A percentile compares a stretch with the other conserved stretches of the same genome.
These are phyloP conservation scores for Neolamprologus devosi DNA, from an alignment of 2,113 vertebrate species.

Conservation along the genomic window DNA sequence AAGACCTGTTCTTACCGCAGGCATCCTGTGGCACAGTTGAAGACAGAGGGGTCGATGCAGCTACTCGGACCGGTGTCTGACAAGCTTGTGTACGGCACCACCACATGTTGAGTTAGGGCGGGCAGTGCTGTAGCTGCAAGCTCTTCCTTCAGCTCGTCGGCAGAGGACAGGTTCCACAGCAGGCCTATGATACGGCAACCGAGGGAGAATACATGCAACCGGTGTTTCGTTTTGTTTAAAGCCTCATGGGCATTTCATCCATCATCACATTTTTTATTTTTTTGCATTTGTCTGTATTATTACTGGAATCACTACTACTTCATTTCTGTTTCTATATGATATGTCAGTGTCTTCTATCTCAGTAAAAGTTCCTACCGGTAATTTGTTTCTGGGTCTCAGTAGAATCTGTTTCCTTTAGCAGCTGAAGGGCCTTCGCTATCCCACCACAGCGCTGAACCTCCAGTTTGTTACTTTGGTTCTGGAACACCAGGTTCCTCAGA, in stretches of 20 bases:
- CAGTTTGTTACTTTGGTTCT: constrained; percentile 76
- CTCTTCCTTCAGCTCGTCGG: constrained; percentile 77
- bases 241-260: neutral
- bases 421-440: constrained; percentile 73
- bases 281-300: neutral
- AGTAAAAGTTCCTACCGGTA: constrained; percentile 69
- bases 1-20: constrained; percentile 73
- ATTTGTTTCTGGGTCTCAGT: constrained; percentile 86
- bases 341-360: neutral
- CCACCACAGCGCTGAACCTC: constrained; percentile 78
- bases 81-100: constrained; percentile 81
- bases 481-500: constrained; percentile 87
- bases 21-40: constrained; percentile 86
- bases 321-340: neutral
- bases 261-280: neutral
- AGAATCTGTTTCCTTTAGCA: constrained; percentile 73
- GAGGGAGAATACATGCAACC: neutral
- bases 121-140: constrained; percentile 80
- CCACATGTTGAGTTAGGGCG: constrained; percentile 78
- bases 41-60: constrained; percentile 80
- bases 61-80: constrained; percentile 64
- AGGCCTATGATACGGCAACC: constrained; percentile 68
- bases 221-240: neutral
- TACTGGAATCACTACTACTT: neutral
- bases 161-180: constrained; percentile 93